phyloP scores from a whole-genome alignment of 2,888 invertebrate species.

The Habroteleia sp. region DNA sequence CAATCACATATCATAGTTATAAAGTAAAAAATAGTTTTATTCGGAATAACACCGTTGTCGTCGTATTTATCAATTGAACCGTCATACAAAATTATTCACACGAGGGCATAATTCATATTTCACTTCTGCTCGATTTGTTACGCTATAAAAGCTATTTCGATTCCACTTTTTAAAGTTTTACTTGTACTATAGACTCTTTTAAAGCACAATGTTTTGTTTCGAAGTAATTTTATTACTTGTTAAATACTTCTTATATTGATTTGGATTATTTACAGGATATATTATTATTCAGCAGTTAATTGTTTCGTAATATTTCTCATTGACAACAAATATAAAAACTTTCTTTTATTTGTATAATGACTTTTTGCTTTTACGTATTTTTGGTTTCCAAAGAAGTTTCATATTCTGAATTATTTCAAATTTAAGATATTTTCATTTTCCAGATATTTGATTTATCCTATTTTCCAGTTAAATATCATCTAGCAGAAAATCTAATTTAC shows the following conservation, averaged over 20 bases:
- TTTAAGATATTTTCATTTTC: too few species aligned
- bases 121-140: slow-evolving; percentile 21
- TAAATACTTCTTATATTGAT: slow-evolving; percentile 7
- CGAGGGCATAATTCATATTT: slow-evolving; percentile 15
- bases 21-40: slow-evolving; percentile 32
- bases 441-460: too few species aligned
- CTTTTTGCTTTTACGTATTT: too few species aligned
- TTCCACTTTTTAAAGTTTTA: slow-evolving; percentile 26
- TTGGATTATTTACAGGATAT: slow-evolving; percentile 40
- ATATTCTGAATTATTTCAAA: slow-evolving; percentile 27
- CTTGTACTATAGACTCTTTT: slow-evolving; percentile 37
- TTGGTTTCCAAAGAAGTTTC: slow-evolving; percentile 6
- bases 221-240: slow-evolving; percentile 43
- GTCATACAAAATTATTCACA: slow-evolving; percentile 33
- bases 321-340: slow-evolving; percentile 24
- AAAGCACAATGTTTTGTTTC: slow-evolving; percentile 37
- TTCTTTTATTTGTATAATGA: too few species aligned
- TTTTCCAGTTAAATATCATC: too few species aligned
- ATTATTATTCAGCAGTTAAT: slow-evolving; percentile 18
- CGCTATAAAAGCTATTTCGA: slow-evolving; percentile 49
- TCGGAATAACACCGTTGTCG: slow-evolving; percentile 3
- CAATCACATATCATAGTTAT: too few species aligned
- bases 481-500: too few species aligned
- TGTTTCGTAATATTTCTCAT: slow-evolving; percentile 12
- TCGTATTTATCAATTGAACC: slow-evolving; percentile 23